Base-by-base conservation (phyloP, 2,888 invertebrate genomes). In the Pammene fasciana region DNA sequence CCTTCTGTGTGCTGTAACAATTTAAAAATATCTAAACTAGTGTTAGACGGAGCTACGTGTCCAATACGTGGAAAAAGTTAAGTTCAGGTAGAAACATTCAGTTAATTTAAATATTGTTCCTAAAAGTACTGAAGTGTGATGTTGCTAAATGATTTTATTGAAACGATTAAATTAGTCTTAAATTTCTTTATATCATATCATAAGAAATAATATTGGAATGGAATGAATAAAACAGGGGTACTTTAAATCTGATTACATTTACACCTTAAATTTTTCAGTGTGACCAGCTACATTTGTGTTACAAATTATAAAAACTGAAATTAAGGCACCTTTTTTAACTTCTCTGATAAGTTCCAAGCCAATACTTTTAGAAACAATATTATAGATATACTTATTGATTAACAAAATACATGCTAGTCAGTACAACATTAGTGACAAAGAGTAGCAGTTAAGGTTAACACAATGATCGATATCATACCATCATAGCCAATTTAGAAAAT, bases 361-460 rank as follows among this genome's bases (percentile, higher is more conserved):
- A 41, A n/a, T 62, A 50, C 41, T 26, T 62, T 62, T 62, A 10
- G 26, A 62, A 52, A 62, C 38, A 50, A 52, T 52, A 52, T 52
- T 62, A 41, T 9, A 50, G 13, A 52, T 50, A 48, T 50, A 79
- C 76, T 78, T 75, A 71, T 80, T 75, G 71, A 79, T 78, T 84
- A 83, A 76, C 82, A 82, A 84, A 83, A 82, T 86, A 85, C 82
- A 78, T 54, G 68, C 84, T 88, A 87, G 75, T 87, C 87, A 87
- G 85, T 86, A 87, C 86, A 80, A 83, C 82, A 79, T 79, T 78
- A 71, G 76, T 79, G 78, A 79, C 72, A 78, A 74, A 56, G 55
- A 67, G 70, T 55, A 60, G 68, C 70, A 60, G 65, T 65, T n/a
- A 65, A 59, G 54, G 65, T 65, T 64, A 57, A 60, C 64, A 68